Evolutionary conservation across 2,113 vertebrate genomes (phyloP).

Genomic region (Leptobrachium ailaonicum): DNA sequence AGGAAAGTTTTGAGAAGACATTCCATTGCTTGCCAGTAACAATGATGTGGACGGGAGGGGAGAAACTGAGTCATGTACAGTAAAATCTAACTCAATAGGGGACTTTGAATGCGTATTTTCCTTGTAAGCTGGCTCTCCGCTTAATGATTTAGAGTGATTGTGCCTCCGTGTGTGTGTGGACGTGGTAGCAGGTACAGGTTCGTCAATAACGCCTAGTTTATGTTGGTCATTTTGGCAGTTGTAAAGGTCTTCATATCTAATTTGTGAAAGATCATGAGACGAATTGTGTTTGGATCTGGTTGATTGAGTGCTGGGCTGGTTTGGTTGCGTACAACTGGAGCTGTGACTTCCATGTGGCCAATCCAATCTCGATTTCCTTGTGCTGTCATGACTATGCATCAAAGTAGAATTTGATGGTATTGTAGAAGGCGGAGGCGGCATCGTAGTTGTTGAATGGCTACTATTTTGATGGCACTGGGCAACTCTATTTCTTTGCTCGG

Average conservation of each 20-base stretch:
- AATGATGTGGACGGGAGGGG: slow-evolving; percentile 88
- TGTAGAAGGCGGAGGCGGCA: slow-evolving; percentile 70
- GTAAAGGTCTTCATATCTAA: slow-evolving; percentile 82
- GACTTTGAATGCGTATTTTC: slow-evolving; percentile 79
- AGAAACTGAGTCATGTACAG: slow-evolving; percentile 72
- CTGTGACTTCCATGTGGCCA: slow-evolving; percentile 78
- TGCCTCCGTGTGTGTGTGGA: slow-evolving; percentile 75
- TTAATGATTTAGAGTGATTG: slow-evolving; percentile 65
- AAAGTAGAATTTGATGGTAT: slow-evolving; percentile 70
- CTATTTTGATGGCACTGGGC: slow-evolving; percentile 68
- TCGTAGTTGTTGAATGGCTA: slow-evolving; percentile 58
- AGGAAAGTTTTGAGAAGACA: slow-evolving; percentile 83
- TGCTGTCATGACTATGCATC: slow-evolving; percentile 68
- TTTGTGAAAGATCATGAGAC: slow-evolving; percentile 74
- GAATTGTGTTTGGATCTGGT: slow-evolving; percentile 74
- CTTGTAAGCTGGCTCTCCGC: slow-evolving; percentile 71
- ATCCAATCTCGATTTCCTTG: slow-evolving; percentile 82
- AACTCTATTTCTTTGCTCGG: slow-evolving; percentile 74
- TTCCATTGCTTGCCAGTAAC: slow-evolving; percentile 72
- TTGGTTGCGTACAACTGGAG: slow-evolving; percentile 61
- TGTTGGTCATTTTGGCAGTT: slow-evolving; percentile 81
- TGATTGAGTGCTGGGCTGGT: slow-evolving; percentile 65
- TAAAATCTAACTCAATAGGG: slow-evolving; percentile 76
- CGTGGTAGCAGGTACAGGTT: slow-evolving; percentile 72
- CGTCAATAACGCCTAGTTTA: slow-evolving; percentile 69